Evolutionary conservation across 2,113 vertebrate species (phyloP).

Genomic region (Oncorhynchus nerka): DNA sequence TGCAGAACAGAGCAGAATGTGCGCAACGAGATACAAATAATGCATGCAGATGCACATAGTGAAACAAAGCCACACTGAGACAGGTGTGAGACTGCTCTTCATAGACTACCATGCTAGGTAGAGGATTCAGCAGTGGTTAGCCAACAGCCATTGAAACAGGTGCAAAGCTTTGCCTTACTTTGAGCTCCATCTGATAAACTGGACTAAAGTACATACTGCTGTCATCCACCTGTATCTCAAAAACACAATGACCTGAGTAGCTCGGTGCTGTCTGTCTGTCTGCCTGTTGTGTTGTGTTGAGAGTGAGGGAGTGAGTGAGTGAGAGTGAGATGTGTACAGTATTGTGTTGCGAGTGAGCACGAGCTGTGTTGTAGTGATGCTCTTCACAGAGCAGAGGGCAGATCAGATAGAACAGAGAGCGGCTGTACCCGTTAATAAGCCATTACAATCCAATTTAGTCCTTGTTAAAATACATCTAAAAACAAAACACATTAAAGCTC

Average conservation of each 20-base stretch:
- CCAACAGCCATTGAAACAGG: no score
- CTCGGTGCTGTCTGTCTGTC: neutral
- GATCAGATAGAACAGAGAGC: constrained; percentile 28
- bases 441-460: constrained; percentile 62
- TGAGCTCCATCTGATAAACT: no score
- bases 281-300: neutral
- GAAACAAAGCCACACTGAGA: no score
- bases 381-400: constrained; percentile 24
- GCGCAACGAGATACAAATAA: no score
- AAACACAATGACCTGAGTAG: neutral
- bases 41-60: no score
- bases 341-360: neutral
- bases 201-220: neutral
- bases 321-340: neutral
- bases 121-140: neutral
- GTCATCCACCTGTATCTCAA: neutral
- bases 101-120: neutral
- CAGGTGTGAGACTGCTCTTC: neutral
- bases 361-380: constrained; percentile 9
- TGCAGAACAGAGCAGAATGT: no score
- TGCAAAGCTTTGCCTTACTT: no score
- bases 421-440: constrained; percentile 42
- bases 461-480: constrained; percentile 61
- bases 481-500: constrained; percentile 48
- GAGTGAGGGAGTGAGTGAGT: no score